Evolutionary conservation across 2,888 invertebrate species (phyloP), one percentile per base, ranked within the genome.

Genomic region (Epinotia ramella): DNA sequence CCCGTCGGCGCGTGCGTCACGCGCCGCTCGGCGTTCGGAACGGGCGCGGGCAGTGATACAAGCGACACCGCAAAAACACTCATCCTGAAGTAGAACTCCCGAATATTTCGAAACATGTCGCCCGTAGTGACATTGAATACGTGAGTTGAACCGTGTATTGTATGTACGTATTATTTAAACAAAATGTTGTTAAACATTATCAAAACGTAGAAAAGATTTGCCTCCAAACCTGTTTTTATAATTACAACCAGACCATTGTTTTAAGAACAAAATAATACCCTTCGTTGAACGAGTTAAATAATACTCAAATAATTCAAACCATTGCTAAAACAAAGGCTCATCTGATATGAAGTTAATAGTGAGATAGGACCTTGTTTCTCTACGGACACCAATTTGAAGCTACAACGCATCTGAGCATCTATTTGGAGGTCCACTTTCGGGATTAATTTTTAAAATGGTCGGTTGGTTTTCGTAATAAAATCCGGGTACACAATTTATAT

Each of bases 361-460:
- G 12, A 20, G 20, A 57, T 57, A 57, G 20, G 12, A 57, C 18
- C 12, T 57, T 53, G n/a, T 57, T 20, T 57, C 20, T 18, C 20
- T 11, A 57, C n/a, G 65, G 65, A 65, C 46, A 65, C 46, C 24
- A 72, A 64, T 57, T 57, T 24, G 18, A n/a, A n/a, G 28, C 44
- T 24, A 33, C 18, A 46, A 6, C 64, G 63, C 9, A 49, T 46
- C 46, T 44, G 40, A 67, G 64, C 57, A 46, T 57, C n/a, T 69
- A 74, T 64, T 73, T 59, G n/a, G 11, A 24, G 49, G 64, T 49
- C 69, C 64, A 65, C 49, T 69, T 70, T 59, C 11, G 33, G 40
- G 16, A 49, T 70, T 64, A 74, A 74, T 74, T 65, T 65, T 74
- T 74, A 74, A 74, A 74, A 64, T n/a, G 57, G 57, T 65, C n/a